These are phyloP conservation scores for Echinops telfairi DNA, from an alignment of 2,113 vertebrate species.

Conservation along the genomic window DNA sequence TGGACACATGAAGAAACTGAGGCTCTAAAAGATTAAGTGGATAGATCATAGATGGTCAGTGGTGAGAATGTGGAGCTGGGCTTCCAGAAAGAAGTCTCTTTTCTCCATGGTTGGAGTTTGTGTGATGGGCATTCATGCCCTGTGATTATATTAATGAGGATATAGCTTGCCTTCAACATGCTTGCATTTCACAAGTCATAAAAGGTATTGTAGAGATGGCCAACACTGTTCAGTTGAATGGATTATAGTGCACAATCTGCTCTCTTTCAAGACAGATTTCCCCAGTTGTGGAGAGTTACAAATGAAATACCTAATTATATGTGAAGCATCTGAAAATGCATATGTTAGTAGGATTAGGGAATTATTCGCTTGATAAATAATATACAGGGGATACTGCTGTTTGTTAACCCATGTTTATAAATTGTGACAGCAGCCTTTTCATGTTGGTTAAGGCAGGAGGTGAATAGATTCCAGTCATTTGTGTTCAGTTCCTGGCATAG, in stretches of 20 bases:
- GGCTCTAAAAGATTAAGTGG: background rate
- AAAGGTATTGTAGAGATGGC: background rate
- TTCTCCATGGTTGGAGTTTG: background rate
- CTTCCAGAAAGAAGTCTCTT: too few relatives aligned
- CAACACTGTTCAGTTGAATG: background rate
- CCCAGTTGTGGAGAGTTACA: background rate
- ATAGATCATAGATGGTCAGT: too few relatives aligned
- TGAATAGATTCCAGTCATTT: background rate
- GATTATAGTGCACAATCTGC: background rate
- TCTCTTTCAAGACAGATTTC: background rate
- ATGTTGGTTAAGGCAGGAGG: background rate
- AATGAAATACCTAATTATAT: background rate
- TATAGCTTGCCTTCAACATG: background rate
- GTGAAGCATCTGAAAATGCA: background rate
- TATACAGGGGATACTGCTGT: background rate
- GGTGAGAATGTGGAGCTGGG: background rate
- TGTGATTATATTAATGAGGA: background rate
- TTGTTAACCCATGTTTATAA: background rate
- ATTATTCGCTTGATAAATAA: too few relatives aligned
- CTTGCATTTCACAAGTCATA: background rate
- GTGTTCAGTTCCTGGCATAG: background rate
- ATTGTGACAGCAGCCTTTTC: background rate
- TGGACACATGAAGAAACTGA: background rate
- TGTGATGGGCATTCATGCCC: rapidly evolving
- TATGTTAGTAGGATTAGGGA: too few relatives aligned